A percentile compares a stretch with the other conserved stretches of the same genome.
Evolutionary conservation across 2,113 vertebrate species (phyloP).

Genomic region (Talpa occidentalis): DNA sequence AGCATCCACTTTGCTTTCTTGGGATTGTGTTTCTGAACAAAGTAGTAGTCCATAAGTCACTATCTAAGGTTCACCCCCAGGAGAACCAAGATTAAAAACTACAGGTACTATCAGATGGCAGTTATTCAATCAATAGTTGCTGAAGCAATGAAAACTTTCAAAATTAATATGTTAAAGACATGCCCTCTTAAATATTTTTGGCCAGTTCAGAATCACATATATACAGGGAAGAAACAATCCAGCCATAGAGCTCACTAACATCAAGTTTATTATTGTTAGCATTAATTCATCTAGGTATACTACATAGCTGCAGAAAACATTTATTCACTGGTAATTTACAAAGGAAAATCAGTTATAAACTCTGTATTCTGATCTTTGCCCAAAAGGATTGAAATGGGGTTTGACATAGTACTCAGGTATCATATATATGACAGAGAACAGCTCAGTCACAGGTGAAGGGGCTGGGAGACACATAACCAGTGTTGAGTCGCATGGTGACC

Average conservation of each 20-base stretch:
- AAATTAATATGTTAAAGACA: not conserved
- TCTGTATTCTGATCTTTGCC: not conserved
- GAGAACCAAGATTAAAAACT: not conserved
- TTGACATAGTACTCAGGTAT: not conserved
- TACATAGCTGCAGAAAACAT: rapidly evolving
- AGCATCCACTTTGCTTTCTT: not conserved
- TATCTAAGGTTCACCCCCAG: not conserved
- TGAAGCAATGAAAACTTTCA: not conserved
- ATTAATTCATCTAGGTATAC: not conserved
- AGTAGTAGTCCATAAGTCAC: too few species aligned
- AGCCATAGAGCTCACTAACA: not conserved
- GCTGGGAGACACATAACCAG: not conserved
- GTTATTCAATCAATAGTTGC: not conserved
- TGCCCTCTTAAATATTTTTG: not conserved
- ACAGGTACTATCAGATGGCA: not conserved
- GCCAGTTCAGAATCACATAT: not conserved
- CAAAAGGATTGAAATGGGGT: not conserved
- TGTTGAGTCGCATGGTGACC: not conserved
- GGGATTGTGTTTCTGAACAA: not conserved
- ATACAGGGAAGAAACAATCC: not conserved
- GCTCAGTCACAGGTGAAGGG: not conserved
- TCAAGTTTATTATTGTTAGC: not conserved
- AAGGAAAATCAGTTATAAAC: not conserved
- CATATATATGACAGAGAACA: not conserved
- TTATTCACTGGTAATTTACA: not conserved